Base-by-base conservation (phyloP, 2,113 vertebrate species). In the Bagarius yarrelli region DNA sequence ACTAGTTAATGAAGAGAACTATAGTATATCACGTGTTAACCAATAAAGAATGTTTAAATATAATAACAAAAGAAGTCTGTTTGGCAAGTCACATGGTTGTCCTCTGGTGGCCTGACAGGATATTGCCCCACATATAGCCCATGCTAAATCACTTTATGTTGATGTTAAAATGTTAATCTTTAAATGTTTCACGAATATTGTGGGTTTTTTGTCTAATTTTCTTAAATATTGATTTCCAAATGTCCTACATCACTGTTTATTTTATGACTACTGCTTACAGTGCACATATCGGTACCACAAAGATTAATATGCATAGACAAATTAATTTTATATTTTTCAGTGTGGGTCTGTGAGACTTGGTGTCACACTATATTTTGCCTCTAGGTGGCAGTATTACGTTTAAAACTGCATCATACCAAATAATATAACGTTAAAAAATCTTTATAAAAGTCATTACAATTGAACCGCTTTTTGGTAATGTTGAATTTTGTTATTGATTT, bases 331-430 rank as follows among this genome's bases (percentile, higher is more conserved):
- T 34, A 11, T 57, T 56, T 66, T 11, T 11, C 21, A 40, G 64
- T 67, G 11, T 69, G 40, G 2, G 23, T 69, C 25, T 47, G 23
- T 25, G 23, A 2, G 40, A 25, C n/a, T 44, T 47, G 1, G 13
- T 70, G 40, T 16, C 3, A 60, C 11, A 32, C 8, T 67, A 19
- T 16, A 5, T 23, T 12, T 59, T 12, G 3, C 52, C 63, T 30
- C 53, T 59, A 79, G 78, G 34, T 59, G 55, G 66, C 6, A 71
- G 66, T 23, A 70, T 34, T 59, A 30, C 66, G 56, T 59, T 79
- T 3, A 27, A 18, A 44, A 40, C 0, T 19, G n/a, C 16, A 34
- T 40, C 2, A 9, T 15, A 36, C n/a, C n/a, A n/a, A n/a, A n/a
- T n/a, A n/a, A n/a, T n/a, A n/a, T n/a, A n/a, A n/a, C n/a, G n/a